Evolutionary conservation across 2,888 invertebrate genomes (phyloP), one percentile per base, ranked within the genome.

Genomic region (Panopea generosa): DNA sequence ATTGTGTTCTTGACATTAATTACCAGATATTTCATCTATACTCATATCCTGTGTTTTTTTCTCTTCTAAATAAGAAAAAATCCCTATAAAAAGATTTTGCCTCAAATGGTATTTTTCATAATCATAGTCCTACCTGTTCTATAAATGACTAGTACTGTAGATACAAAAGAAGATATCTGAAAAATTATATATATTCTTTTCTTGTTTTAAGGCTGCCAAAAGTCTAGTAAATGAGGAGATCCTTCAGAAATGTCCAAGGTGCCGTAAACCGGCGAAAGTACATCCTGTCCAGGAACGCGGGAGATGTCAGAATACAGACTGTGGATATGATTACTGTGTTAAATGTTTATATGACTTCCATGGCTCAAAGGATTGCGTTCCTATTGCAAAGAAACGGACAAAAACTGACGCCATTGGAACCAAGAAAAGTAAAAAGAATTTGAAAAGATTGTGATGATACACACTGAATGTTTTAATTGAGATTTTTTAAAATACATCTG

Each of bases 241-340:
- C 1, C 75, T 90, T n/a, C 81, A 82, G 26, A 86, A 88, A 53
- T 90, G 90, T 77, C 87, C 88, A 2, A 78, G 73, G 40, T 90
- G 90, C 75, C 70, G 83, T 14, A 76, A 78, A 22, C 83, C 86
- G 11, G 82, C 90, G 27, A 86, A 83, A 63, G 84, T 87, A 4
- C 61, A 78, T n/a, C 83, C 82, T 0, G 84, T 84, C 0, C 81
- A 86, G 38, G 87, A 89, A 0, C 62, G 85, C 20, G 90, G 86
- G 0, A 59, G 63, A 26, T 90, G 90, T 68, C 75, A 77, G 20
- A 86, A 82, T 43, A 18, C 43, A 0, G 68, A 81, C 6, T 90
- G 90, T 72, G 18, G 29, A 6, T 83, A 74, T 73, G 87, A 87
- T 62, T 89, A 81, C 67, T 90, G 90, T 74, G 75, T 79, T 6